Conservation (phyloP, 2,113 vertebrate genomes). For the Seriola quinqueradiata region DNA sequence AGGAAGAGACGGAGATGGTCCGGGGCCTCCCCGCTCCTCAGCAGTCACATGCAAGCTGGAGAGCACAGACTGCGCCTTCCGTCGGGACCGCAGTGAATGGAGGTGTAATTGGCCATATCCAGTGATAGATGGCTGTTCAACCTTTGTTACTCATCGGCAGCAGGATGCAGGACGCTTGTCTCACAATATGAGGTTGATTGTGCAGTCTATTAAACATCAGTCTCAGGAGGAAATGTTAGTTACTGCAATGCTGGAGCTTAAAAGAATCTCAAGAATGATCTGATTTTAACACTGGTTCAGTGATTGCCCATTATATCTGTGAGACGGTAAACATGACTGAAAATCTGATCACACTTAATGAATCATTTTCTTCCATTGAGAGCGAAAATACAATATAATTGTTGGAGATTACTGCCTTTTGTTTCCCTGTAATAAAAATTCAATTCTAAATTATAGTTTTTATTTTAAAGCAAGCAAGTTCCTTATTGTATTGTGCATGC, state of each 20-base stretch:
- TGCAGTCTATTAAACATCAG: constrained; percentile 70
- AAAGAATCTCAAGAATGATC: constrained; percentile 53
- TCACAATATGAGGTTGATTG: constrained; percentile 80
- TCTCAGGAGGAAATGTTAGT: constrained; percentile 68
- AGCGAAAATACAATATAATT: constrained; percentile 28
- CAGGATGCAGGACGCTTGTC: constrained; percentile 63
- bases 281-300: constrained; percentile 26
- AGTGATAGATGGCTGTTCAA: constrained; percentile 74
- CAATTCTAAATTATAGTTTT: constrained; percentile 46
- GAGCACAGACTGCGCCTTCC: constrained; percentile 48
- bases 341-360: constrained; percentile 53
- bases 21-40: constrained; percentile 8
- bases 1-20: constrained; percentile 33
- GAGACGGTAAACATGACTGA: constrained; percentile 64
- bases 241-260: constrained; percentile 39
- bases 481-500: background rate
- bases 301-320: constrained; percentile 70
- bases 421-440: constrained; percentile 47
- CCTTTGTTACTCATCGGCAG: constrained; percentile 68
- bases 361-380: constrained; percentile 37
- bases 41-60: constrained; percentile 39
- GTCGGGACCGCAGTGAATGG: constrained; percentile 53
- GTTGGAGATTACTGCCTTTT: constrained; percentile 50
- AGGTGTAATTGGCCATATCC: constrained; percentile 77
- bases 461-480: constrained; percentile 25